A percentile compares a stretch with the other conserved stretches of the same genome.
phyloP scores from a whole-genome alignment of 2,797 vertebrate genomes.

The Botia kubotai region DNA sequence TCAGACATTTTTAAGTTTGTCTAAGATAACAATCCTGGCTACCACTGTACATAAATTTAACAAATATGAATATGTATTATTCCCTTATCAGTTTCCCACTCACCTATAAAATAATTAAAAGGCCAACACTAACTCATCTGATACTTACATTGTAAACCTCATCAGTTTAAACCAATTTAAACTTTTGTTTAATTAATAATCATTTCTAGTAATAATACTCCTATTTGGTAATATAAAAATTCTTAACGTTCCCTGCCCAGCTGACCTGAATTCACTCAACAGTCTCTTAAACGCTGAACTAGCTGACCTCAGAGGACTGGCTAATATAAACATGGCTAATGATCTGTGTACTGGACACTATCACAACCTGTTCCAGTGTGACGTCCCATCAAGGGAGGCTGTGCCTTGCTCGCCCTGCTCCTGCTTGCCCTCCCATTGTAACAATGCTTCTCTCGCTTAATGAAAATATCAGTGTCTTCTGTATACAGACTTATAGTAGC shows the following conservation, averaged over 20 bases:
- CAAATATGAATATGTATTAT: too few relatives aligned
- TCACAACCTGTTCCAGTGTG: slow-evolving; percentile 30
- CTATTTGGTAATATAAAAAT: not conserved
- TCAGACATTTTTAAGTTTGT: too few relatives aligned
- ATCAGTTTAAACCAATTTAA: not conserved
- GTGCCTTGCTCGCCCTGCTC: slow-evolving; percentile 14
- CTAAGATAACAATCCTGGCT: too few relatives aligned
- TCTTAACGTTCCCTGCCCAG: not conserved
- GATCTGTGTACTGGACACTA: slow-evolving; percentile 17
- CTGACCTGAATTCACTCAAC: not conserved
- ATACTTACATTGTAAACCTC: too few relatives aligned
- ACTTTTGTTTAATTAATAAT: not conserved
- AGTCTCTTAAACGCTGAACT: not conserved
- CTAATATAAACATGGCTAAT: slow-evolving; percentile 13
- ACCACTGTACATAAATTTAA: too few relatives aligned
- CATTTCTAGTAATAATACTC: not conserved
- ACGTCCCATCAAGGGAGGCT: not conserved
- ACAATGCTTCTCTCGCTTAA: slow-evolving; percentile 72
- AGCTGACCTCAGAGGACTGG: not conserved
- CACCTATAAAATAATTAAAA: too few relatives aligned
- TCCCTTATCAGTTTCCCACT: too few relatives aligned
- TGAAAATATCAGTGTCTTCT: slow-evolving; percentile 39
- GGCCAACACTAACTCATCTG: too few relatives aligned
- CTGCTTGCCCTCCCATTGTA: slow-evolving; percentile 60
- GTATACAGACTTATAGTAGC: slow-evolving; percentile 32